phyloP scores from a whole-genome alignment of 2,888 invertebrate species.

The Lingula anatina region DNA sequence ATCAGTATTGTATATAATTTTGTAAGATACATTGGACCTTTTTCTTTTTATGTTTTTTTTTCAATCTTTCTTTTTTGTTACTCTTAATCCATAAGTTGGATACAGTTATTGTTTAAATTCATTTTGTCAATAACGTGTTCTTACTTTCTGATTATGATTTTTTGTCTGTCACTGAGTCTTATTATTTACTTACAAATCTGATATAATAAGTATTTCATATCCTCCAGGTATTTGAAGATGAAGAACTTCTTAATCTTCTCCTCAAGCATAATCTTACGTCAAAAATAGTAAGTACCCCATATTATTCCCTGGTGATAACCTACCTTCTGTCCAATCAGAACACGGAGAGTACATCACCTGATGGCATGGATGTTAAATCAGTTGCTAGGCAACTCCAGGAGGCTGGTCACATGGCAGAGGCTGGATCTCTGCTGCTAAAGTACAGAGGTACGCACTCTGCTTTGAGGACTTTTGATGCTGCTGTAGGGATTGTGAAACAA shows the following conservation, averaged over 20 bases:
- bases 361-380: conserved; percentile 11
- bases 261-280: conserved; percentile 27
- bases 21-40: no score
- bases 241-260: conserved; percentile 26
- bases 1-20: no score
- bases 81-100: neutral
- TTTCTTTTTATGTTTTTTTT: no score
- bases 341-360: conserved; percentile 4
- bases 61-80: no score
- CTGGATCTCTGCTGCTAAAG: conserved; percentile 33
- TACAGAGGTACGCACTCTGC: conserved; percentile 30
- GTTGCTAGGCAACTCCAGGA: conserved; percentile 31
- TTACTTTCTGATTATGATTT: no score
- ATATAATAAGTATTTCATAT: no score
- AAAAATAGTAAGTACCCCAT: no score
- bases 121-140: neutral
- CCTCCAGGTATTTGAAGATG: conserved; percentile 23
- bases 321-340: conserved; percentile 17
- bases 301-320: no score
- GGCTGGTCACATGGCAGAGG: conserved; percentile 33
- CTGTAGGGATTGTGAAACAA: conserved; percentile 23
- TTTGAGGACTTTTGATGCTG: conserved; percentile 38
- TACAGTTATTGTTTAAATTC: neutral
- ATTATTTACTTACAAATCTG: no score
- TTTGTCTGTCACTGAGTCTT: no score